phyloP scores from a whole-genome alignment of 2,888 invertebrate species.

The Nephrotoma guestfalica region DNA sequence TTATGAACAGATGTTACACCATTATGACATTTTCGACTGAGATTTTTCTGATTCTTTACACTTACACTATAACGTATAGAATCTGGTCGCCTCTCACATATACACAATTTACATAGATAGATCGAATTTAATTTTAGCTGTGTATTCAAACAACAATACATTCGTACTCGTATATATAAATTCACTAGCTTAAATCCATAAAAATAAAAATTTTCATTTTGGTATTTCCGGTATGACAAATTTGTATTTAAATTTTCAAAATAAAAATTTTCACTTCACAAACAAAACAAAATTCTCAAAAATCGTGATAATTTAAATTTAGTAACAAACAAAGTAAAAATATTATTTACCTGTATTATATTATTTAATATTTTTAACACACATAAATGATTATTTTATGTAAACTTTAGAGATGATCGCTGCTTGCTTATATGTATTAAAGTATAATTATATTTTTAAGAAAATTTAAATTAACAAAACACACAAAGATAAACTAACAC shows the following conservation, averaged over 20 bases:
- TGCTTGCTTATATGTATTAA: background rate
- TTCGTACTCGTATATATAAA: background rate
- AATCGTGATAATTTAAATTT: background rate
- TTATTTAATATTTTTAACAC: background rate
- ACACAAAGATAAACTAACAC: background rate
- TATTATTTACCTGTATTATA: background rate
- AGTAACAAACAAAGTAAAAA: background rate
- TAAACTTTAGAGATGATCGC: background rate
- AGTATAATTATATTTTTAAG: background rate
- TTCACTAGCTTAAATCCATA: background rate
- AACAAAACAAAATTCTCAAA: background rate
- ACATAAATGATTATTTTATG: background rate
- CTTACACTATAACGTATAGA: background rate
- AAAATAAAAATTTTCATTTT: background rate
- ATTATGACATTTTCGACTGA: too few species aligned
- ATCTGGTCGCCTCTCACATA: background rate
- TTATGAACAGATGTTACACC: too few species aligned
- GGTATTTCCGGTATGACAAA: conserved; percentile 4
- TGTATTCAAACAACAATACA: background rate
- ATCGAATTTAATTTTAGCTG: background rate
- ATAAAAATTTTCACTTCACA: background rate
- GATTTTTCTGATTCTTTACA: too few species aligned
- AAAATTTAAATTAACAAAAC: background rate
- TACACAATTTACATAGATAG: background rate
- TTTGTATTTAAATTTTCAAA: background rate